Evolutionary conservation across 2,797 vertebrate genomes (phyloP), one percentile per base, ranked within the genome.

Genomic region (Anolis apletophallus): DNA sequence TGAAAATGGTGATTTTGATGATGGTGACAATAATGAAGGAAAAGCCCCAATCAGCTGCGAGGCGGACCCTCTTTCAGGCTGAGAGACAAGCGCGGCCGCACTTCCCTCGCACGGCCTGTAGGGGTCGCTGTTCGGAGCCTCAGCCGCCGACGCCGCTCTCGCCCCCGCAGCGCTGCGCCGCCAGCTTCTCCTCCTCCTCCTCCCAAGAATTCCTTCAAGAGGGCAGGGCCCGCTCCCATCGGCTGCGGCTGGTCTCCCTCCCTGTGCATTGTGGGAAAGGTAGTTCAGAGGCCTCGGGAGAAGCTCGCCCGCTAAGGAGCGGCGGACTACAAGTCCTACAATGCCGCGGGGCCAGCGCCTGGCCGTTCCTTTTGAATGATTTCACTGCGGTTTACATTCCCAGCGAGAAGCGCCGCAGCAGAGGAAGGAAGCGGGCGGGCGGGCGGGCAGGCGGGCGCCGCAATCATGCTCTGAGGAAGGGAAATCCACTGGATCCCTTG

Each of bases 341-440:
- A 78, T 80, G 74, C 90, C 50, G 46, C 69, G 46, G 50, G 82
- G 52, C 34, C 46, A 75, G 34, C 11, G 5, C 64, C 16, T 34
- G 90, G 14, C 54, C 55, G 40, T 90, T 50, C 89, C 90, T 87
- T 89, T 89, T 82, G 88, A 92, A 87, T 87, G 76, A 90, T 92
- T 91, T 88, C 94, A 84, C 68, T 89, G 87, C 87, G 81, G 77
- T 80, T 78, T 91, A 32, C 92, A 90, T 84, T 86, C 64, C 75
- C 61, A 88, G 88, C 13, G 83, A 85, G 91, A 64, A 46, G 46
- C 46, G 75, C 52, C 32, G 79, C 83, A 61, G 89, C 68, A 78
- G 40, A 40, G 50, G 71, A 23, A 6, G 59, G 17, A 75, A 36
- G 40, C 11, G 36, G 12, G 11, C n/a, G 34, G 40, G 36, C 50